These are phyloP conservation scores for Chloebia gouldiae DNA, from an alignment of 2,113 vertebrate species.

Conservation along the genomic window DNA sequence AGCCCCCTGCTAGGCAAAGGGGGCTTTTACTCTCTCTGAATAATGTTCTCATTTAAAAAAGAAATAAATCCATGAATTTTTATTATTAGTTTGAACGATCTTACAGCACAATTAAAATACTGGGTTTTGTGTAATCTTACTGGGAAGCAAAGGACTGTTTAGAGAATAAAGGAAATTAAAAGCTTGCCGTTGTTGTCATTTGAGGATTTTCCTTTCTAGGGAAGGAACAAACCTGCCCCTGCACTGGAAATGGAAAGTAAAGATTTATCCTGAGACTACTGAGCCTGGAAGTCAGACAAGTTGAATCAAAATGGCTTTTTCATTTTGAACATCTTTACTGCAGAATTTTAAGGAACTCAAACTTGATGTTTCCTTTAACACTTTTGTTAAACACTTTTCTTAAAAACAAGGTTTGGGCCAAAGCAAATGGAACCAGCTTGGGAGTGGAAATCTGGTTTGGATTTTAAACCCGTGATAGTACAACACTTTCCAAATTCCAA, in stretches of 20 bases:
- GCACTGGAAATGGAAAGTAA: neutral
- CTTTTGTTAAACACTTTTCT: neutral
- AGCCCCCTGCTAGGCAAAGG: neutral
- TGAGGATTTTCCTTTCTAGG: neutral
- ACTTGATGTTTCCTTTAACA: slow-evolving; percentile 16
- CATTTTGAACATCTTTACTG: neutral
- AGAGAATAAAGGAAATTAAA: neutral
- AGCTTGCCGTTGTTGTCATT: rapidly evolving
- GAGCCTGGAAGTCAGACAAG: neutral
- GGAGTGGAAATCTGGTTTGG: slow-evolving; percentile 1
- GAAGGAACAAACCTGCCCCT: neutral
- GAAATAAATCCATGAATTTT: neutral
- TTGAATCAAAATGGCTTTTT: slow-evolving; percentile 2
- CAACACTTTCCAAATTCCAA: slow-evolving; percentile 35
- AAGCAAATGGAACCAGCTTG: slow-evolving; percentile 26
- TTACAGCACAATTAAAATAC: neutral
- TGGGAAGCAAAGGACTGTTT: neutral
- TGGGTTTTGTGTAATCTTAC: neutral
- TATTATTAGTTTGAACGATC: neutral
- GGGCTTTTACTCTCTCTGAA: neutral
- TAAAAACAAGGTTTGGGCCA: slow-evolving; percentile 12
- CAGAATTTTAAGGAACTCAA: neutral
- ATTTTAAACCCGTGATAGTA: neutral
- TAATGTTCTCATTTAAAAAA: neutral
- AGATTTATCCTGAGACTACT: neutral